These are phyloP conservation scores for Noctua janthe DNA, from an alignment of 2,888 invertebrate genomes.

Conservation along the genomic window DNA sequence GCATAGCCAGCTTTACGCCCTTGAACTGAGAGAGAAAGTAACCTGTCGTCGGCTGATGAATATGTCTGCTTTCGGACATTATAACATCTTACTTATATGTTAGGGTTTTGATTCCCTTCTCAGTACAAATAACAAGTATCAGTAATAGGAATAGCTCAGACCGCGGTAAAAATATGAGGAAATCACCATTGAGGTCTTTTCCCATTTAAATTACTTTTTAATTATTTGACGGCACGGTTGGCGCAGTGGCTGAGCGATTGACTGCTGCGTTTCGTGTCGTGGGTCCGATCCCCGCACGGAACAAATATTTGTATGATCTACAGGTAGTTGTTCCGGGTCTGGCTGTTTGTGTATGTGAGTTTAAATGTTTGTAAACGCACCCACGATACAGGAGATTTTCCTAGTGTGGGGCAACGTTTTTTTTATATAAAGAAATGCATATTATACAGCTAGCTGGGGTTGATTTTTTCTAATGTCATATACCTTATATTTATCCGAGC, in stretches of 20 bases:
- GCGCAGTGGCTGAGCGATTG: no score
- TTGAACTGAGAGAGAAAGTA: slow-evolving; percentile 64
- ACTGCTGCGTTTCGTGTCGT: no score
- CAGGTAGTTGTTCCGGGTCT: no score
- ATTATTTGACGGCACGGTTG: no score
- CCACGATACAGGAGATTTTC: no score
- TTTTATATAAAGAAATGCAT: not conserved
- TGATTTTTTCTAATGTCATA: not conserved
- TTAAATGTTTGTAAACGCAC: no score
- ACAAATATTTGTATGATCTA: no score
- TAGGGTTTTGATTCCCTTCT: not conserved
- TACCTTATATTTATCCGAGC: not conserved
- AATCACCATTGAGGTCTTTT: not conserved
- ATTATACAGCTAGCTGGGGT: not conserved
- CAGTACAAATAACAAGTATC: not conserved
- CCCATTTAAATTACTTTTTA: not conserved
- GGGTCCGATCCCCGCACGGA: no score
- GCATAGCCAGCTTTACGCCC: slow-evolving; percentile 53
- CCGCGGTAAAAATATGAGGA: not conserved
- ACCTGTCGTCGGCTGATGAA: slow-evolving; percentile 28
- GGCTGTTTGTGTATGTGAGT: no score
- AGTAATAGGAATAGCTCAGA: not conserved
- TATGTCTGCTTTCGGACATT: slow-evolving; percentile 22
- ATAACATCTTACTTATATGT: slow-evolving; percentile 3
- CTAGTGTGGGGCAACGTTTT: no score